A percentile compares a stretch with the other conserved stretches of the same genome.
phyloP scores from a whole-genome alignment of 2,797 vertebrate genomes.

The Catharus ustulatus region DNA sequence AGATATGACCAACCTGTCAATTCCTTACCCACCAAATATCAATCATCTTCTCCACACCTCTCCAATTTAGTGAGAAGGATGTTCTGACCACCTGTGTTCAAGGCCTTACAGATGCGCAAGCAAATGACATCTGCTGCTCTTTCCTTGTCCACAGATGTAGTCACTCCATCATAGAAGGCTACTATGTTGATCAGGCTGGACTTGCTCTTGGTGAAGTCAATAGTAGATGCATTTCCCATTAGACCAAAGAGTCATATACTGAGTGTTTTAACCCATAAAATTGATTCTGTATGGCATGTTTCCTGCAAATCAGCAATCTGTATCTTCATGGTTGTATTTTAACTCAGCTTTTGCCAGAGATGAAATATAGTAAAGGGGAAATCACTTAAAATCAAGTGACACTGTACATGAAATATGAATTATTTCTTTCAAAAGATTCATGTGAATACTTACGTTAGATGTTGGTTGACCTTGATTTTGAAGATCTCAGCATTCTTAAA shows the following conservation, averaged over 20 bases:
- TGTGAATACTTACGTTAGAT: background rate
- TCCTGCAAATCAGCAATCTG: background rate
- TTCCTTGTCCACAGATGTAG: background rate
- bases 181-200: background rate
- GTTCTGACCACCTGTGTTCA: accelerated
- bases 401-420: background rate
- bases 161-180: background rate
- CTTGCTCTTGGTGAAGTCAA: background rate
- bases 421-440: background rate
- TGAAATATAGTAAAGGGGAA: background rate
- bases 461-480: background rate
- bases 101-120: background rate
- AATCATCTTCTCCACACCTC: background rate
- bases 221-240: background rate
- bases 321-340: background rate
- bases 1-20: accelerated
- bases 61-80: background rate
- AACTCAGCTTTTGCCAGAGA: background rate
- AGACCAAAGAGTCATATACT: background rate
- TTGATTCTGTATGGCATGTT: background rate
- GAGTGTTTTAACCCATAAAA: background rate
- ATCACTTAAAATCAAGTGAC: background rate
- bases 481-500: background rate
- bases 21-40: background rate
- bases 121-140: background rate